phyloP scores from a whole-genome alignment of 2,113 vertebrate species.

The Falcunculus frontatus region DNA sequence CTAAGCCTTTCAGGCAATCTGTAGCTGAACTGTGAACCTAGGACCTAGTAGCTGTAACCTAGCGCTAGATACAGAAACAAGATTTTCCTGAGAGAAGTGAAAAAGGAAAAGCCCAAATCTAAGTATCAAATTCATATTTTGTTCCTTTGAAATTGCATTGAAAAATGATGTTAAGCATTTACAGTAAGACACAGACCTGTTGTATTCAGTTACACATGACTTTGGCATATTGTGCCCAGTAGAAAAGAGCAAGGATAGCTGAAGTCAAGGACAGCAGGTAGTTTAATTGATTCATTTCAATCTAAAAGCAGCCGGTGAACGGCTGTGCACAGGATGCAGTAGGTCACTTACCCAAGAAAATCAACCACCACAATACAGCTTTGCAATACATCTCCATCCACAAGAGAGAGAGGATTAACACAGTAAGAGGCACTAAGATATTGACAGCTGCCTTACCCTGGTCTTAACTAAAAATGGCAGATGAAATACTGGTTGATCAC shows the following conservation, averaged over 20 bases:
- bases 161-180: neutral
- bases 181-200: neutral
- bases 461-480: neutral
- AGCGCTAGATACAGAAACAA: neutral
- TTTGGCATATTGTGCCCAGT: neutral
- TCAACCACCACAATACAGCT: neutral
- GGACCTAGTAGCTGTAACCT: neutral
- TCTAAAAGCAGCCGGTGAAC: neutral
- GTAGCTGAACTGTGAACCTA: neutral
- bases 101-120: neutral
- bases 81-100: neutral
- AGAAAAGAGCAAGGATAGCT: neutral
- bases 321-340: neutral
- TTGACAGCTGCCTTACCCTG: neutral
- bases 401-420: neutral
- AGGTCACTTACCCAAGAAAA: neutral
- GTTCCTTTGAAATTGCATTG: neutral
- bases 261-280: neutral
- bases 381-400: neutral
- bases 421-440: neutral
- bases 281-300: neutral
- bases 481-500: neutral
- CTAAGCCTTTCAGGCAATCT: neutral
- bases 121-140: neutral
- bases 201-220: neutral